Percentiles rank a stretch among this genome's conserved stretches.
These are phyloP conservation scores for Hydropsyche betteni DNA, from an alignment of 2,888 invertebrate genomes.

Conservation along the genomic window DNA sequence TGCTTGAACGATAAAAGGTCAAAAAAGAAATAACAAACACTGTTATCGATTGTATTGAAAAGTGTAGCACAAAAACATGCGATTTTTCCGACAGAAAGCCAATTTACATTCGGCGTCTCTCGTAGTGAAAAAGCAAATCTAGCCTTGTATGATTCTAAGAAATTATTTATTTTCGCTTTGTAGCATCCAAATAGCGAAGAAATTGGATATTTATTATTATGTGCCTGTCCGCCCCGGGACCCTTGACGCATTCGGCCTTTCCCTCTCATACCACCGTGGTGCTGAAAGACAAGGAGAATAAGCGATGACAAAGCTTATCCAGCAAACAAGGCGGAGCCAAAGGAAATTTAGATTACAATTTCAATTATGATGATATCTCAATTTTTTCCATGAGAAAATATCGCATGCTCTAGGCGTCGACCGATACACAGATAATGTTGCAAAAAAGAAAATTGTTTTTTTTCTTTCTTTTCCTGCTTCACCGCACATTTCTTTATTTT, in stretches of 20 bases:
- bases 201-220: conserved; percentile 30
- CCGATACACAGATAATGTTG: conserved; percentile 1
- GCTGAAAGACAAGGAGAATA: conserved; percentile 24
- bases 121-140: neutral
- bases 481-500: too few relatives aligned
- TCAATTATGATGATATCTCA: conserved; percentile 25
- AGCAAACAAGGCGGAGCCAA: conserved; percentile 1
- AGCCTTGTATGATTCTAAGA: neutral
- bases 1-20: conserved; percentile 3
- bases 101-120: neutral
- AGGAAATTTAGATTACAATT: conserved; percentile 29
- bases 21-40: conserved; percentile 13
- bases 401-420: neutral
- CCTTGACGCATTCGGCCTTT: neutral
- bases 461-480: too few relatives aligned
- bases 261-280: neutral
- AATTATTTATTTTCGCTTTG: conserved; percentile 31
- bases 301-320: conserved; percentile 34
- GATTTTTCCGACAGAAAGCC: conserved; percentile 11
- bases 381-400: conserved; percentile 4
- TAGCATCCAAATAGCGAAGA: conserved; percentile 26
- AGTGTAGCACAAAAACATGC: conserved; percentile 3
- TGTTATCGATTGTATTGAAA: conserved; percentile 13
- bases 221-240: conserved; percentile 18
- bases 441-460: neutral